Evolutionary conservation across 2,888 invertebrate species (phyloP).

Genomic region (Cotesia congregata): DNA sequence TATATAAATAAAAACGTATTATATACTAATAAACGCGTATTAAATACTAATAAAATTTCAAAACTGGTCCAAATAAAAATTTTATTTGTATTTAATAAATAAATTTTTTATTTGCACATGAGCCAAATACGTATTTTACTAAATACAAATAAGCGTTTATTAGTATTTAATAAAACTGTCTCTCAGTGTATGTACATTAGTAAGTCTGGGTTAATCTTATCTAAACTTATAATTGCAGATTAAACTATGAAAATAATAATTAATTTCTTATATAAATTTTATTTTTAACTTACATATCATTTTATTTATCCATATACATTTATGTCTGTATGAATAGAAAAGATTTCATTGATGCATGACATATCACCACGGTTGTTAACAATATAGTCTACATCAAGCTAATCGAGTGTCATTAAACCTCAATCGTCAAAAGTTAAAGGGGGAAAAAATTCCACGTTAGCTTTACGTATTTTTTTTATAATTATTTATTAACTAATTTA

Average conservation of each 20-base stretch:
- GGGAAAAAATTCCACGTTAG: not conserved
- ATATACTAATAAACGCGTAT: too few species aligned
- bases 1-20: too few species aligned
- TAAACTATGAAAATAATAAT: constrained; percentile 36
- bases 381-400: constrained; percentile 49
- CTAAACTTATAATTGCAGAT: constrained; percentile 37
- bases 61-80: too few species aligned
- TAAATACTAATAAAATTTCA: too few species aligned
- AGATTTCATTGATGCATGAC: not conserved
- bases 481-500: not conserved
- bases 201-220: constrained; percentile 9
- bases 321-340: not conserved
- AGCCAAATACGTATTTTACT: too few species aligned
- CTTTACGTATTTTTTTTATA: constrained; percentile 4
- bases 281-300: not conserved
- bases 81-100: too few species aligned
- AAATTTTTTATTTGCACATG: too few species aligned
- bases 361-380: constrained; percentile 36
- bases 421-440: constrained; percentile 49
- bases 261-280: constrained; percentile 13
- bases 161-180: too few species aligned
- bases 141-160: too few species aligned
- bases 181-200: constrained; percentile 23
- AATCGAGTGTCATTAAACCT: constrained; percentile 55
- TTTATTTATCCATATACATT: constrained; percentile 26